A percentile compares a stretch with the other conserved stretches of the same genome.
Conservation (phyloP, 2,113 vertebrate genomes). For the Oncorhynchus kisutch region DNA sequence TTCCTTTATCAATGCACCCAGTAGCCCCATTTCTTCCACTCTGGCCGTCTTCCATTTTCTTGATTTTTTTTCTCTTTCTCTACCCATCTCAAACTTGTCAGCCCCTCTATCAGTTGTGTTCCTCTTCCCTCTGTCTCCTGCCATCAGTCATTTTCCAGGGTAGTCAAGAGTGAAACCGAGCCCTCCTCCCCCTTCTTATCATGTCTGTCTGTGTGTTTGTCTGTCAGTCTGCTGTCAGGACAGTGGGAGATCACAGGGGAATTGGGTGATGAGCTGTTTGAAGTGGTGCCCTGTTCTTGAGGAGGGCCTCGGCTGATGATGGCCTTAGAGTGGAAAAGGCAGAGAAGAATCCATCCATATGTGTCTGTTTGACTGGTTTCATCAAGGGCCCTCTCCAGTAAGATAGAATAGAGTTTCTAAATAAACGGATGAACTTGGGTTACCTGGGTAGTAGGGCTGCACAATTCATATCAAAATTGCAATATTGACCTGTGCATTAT, state of each 20-base stretch:
- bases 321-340: not conserved
- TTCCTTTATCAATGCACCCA: not conserved
- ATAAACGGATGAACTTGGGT: not conserved
- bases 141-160: slow-evolving; percentile 33
- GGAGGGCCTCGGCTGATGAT: slow-evolving; percentile 4
- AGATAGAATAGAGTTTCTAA: not conserved
- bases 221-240: slow-evolving; percentile 33
- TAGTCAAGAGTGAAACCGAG: slow-evolving; percentile 28
- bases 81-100: not conserved
- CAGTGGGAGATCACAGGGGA: slow-evolving; percentile 41
- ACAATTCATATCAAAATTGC: too few relatives aligned
- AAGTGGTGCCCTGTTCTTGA: slow-evolving; percentile 28
- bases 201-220: slow-evolving; percentile 21
- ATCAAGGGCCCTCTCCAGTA: not conserved
- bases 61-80: not conserved
- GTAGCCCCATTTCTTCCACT: too few relatives aligned
- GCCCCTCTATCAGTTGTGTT: not conserved
- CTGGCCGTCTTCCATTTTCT: not conserved
- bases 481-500: too few relatives aligned
- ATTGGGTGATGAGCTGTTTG: slow-evolving; percentile 40
- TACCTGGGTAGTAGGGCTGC: not conserved
- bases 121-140: slow-evolving; percentile 16
- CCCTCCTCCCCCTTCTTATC: slow-evolving; percentile 32
- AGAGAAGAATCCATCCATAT: not conserved
- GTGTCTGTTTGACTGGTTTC: not conserved